Conservation (phyloP, 2,113 vertebrate species). For the Sapayoa aenigma region DNA sequence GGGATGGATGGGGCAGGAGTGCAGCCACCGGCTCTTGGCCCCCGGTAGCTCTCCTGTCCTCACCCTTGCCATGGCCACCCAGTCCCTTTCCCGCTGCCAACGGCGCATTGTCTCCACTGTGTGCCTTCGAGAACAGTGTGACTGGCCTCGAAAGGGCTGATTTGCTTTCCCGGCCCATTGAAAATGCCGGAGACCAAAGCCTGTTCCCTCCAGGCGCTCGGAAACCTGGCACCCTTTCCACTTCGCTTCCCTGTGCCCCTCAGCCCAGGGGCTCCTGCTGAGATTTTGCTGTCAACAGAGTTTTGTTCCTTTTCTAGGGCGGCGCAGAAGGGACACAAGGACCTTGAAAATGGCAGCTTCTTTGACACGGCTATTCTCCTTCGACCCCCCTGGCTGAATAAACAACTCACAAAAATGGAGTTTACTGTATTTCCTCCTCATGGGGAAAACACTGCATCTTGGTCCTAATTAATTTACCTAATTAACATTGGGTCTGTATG, state of each 20-base stretch:
- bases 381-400: slow-evolving; percentile 44
- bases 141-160: slow-evolving; percentile 43
- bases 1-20: not conserved
- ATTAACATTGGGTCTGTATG: slow-evolving; percentile 42
- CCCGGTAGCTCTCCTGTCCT: not conserved
- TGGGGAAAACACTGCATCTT: slow-evolving; percentile 50
- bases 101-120: not conserved
- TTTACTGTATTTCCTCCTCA: slow-evolving; percentile 54
- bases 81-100: not conserved
- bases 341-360: slow-evolving; percentile 57
- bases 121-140: not conserved
- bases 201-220: slow-evolving; percentile 26
- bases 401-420: slow-evolving; percentile 33
- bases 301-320: slow-evolving; percentile 59
- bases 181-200: not conserved
- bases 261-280: slow-evolving; percentile 40
- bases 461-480: slow-evolving; percentile 56
- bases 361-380: slow-evolving; percentile 48
- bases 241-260: not conserved
- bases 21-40: fast-evolving
- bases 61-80: not conserved
- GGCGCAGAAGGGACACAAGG: slow-evolving; percentile 15
- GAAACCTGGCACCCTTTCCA: slow-evolving; percentile 59
- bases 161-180: slow-evolving; percentile 44
- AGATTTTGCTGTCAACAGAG: slow-evolving; percentile 59